Percentiles rank a stretch among this genome's conserved stretches.
These are phyloP conservation scores for Apostichopus parvimensis DNA, from an alignment of 35 echinoderm and acorn worm species.

Conservation along the genomic window DNA sequence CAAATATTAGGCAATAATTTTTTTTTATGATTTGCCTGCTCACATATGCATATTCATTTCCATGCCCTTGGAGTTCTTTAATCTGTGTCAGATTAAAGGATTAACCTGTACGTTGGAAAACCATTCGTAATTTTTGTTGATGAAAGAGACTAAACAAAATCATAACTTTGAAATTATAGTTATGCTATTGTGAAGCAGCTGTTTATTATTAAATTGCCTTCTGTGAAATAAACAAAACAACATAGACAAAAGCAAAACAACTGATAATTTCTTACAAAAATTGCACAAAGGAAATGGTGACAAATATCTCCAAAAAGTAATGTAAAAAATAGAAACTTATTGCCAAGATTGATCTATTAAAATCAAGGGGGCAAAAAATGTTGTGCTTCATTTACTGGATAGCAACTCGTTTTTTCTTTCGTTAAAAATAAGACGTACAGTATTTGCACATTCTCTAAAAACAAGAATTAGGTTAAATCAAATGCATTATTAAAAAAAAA, in stretches of 20 bases:
- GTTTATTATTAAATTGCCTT: neutral
- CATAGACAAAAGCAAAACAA: neutral
- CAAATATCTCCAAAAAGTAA: neutral
- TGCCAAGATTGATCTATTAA: neutral
- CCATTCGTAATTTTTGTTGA: too few relatives aligned
- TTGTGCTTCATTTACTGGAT: neutral
- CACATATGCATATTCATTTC: too few relatives aligned
- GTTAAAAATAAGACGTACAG: neutral
- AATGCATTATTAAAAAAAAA: too few relatives aligned
- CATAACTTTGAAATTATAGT: neutral
- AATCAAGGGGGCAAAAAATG: neutral
- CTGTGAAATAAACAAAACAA: neutral
- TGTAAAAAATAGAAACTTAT: conserved; percentile 6
- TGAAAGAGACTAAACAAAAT: neutral
- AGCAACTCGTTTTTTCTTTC: neutral
- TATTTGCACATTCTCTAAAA: neutral
- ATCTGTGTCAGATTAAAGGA: too few relatives aligned
- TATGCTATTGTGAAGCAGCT: neutral
- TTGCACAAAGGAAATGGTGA: neutral
- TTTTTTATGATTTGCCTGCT: too few relatives aligned
- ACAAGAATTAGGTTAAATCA: neutral
- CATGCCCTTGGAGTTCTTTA: too few relatives aligned
- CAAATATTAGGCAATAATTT: too few relatives aligned
- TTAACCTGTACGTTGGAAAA: too few relatives aligned
- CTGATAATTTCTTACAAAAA: neutral